A percentile compares a stretch with the other conserved stretches of the same genome.
phyloP scores from a whole-genome alignment of 2,888 invertebrate species.

The Dryobota labecula region DNA sequence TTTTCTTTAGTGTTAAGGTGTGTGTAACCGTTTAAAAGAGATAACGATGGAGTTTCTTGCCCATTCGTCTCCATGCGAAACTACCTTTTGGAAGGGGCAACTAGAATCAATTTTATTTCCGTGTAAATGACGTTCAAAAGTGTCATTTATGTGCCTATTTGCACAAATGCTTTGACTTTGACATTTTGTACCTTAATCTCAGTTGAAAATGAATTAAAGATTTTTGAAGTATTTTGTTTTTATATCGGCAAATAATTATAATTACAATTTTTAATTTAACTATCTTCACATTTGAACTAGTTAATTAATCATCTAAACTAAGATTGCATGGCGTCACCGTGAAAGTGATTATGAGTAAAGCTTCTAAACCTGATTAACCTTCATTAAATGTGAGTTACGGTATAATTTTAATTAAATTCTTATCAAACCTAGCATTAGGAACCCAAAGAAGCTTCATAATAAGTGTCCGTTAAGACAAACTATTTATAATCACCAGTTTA shows the following conservation, averaged over 20 bases:
- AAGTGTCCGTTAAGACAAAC: slow-evolving; percentile 40
- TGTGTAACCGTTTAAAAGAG: too few relatives aligned
- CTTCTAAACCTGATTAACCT: slow-evolving; percentile 42
- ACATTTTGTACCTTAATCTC: too few relatives aligned
- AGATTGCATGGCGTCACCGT: slow-evolving; percentile 32
- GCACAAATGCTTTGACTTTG: too few relatives aligned
- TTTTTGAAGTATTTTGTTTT: neutral
- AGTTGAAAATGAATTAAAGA: too few relatives aligned
- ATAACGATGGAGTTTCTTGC: too few relatives aligned
- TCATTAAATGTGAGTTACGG: slow-evolving; percentile 39
- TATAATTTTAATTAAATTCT: slow-evolving; percentile 59
- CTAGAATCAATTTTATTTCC: too few relatives aligned
- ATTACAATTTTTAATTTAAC: neutral
- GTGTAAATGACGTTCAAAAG: too few relatives aligned
- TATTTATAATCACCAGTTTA: slow-evolving; percentile 57
- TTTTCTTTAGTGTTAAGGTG: neutral
- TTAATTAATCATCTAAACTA: slow-evolving; percentile 30
- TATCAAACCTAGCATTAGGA: slow-evolving; percentile 53
- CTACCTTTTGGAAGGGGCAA: too few relatives aligned
- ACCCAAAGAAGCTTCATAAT: slow-evolving; percentile 43
- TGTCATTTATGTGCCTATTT: too few relatives aligned
- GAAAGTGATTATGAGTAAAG: slow-evolving; percentile 38
- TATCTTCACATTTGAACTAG: slow-evolving; percentile 8
- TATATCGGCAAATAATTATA: neutral
- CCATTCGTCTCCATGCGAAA: too few relatives aligned